Evolutionary conservation across 1,140 invertebrate genomes (phyloP).

Genomic region (Trissolcus basalis): DNA sequence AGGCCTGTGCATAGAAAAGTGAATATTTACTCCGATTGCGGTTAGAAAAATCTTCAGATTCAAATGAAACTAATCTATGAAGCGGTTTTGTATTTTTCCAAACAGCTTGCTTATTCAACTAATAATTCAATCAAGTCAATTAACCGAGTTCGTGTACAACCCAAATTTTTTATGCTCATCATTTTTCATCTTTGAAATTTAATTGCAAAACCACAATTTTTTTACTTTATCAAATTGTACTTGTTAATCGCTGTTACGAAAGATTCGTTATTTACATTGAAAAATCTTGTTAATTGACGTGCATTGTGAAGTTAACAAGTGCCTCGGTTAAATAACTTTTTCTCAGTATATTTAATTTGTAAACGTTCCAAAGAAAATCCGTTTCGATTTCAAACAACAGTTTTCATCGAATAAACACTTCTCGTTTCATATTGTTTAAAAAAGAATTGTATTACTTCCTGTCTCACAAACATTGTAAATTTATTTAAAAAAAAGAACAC

Average conservation of each 20-base stretch:
- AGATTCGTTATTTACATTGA: slow-evolving; percentile 14
- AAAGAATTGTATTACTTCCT: slow-evolving; percentile 6
- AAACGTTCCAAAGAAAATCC: slow-evolving; percentile 9
- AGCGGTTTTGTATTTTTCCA: no score
- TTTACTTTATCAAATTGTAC: no score
- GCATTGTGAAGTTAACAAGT: slow-evolving; percentile 29
- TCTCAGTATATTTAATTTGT: slow-evolving; percentile 21
- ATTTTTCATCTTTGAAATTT: no score
- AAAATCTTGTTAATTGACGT: slow-evolving; percentile 31
- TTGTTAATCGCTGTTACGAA: neutral
- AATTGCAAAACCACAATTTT: no score
- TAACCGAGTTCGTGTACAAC: no score
- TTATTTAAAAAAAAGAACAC: neutral
- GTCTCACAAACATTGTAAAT: neutral
- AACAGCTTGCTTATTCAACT: no score
- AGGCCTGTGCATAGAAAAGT: slow-evolving; percentile 28
- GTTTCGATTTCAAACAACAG: slow-evolving; percentile 11
- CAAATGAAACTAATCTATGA: no score
- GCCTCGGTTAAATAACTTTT: slow-evolving; percentile 14
- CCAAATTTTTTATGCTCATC: no score
- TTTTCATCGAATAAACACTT: slow-evolving; percentile 15
- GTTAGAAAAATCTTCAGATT: slow-evolving; percentile 15
- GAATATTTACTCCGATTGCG: slow-evolving; percentile 28
- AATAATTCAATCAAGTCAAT: no score
- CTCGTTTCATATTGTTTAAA: slow-evolving; percentile 2